Evolutionary conservation across 2,888 invertebrate genomes (phyloP).

Genomic region (Agrotis segetum): DNA sequence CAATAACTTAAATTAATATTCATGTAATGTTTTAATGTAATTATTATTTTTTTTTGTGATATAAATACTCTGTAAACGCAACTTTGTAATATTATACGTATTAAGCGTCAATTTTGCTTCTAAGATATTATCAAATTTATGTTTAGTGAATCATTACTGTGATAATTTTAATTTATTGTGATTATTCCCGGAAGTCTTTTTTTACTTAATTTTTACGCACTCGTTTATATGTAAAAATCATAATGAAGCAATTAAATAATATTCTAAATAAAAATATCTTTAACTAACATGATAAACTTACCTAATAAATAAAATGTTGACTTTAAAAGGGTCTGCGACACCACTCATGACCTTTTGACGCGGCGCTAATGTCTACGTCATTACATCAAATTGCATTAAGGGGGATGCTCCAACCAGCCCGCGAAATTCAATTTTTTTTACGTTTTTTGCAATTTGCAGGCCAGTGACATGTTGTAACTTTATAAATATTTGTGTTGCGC

Average conservation of each 20-base stretch:
- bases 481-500: too few relatives aligned
- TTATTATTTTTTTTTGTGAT: constrained; percentile 49
- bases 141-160: constrained; percentile 65
- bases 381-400: too few relatives aligned
- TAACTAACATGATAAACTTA: constrained; percentile 54
- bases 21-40: constrained; percentile 29
- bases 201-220: constrained; percentile 46
- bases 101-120: constrained; percentile 51
- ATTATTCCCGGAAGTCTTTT: constrained; percentile 43
- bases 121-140: constrained; percentile 51
- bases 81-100: constrained; percentile 21
- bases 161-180: constrained; percentile 67
- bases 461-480: too few relatives aligned
- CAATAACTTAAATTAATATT: constrained; percentile 22
- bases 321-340: constrained; percentile 14
- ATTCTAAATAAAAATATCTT: constrained; percentile 48
- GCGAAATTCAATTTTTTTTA: too few relatives aligned
- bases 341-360: too few relatives aligned
- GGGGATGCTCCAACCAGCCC: too few relatives aligned
- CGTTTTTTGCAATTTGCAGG: too few relatives aligned
- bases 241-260: constrained; percentile 44
- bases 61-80: constrained; percentile 45
- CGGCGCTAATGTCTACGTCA: too few relatives aligned
- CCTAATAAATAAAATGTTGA: constrained; percentile 41
- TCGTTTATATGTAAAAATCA: constrained; percentile 32